Percentiles rank a stretch among this genome's conserved stretches.
These are phyloP conservation scores for Stratiomys singularior DNA, from an alignment of 2,888 invertebrate species.

Conservation along the genomic window DNA sequence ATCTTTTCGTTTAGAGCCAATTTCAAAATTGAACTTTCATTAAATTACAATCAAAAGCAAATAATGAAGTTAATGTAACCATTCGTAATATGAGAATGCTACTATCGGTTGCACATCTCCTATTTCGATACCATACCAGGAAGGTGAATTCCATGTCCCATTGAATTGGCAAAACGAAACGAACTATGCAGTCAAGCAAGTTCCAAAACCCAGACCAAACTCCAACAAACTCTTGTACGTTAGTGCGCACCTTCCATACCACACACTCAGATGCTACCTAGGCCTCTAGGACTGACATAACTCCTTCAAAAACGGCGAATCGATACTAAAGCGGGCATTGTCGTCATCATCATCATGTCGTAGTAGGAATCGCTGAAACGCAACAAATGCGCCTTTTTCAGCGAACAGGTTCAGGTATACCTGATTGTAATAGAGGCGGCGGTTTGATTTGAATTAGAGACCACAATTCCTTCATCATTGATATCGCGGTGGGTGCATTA, in stretches of 20 bases:
- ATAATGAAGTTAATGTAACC: background rate
- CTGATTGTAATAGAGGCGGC: background rate
- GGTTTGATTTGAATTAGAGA: no score
- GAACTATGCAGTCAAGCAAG: conserved; percentile 40
- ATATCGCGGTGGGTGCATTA: conserved; percentile 20
- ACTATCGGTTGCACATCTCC: no score
- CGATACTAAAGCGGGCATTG: background rate
- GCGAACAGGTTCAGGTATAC: background rate
- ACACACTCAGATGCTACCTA: background rate
- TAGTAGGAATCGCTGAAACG: no score
- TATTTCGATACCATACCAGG: background rate
- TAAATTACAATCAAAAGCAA: background rate
- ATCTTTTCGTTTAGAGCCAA: no score
- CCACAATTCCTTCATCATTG: background rate
- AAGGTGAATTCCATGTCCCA: conserved; percentile 36
- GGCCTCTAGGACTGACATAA: background rate
- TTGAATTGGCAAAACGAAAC: conserved; percentile 24
- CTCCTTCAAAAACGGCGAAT: background rate
- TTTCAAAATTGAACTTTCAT: no score
- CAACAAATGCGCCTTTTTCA: background rate
- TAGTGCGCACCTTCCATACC: background rate
- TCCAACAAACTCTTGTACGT: background rate
- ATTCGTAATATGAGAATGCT: no score
- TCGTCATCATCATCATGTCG: background rate
- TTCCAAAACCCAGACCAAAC: background rate